Base-by-base conservation (phyloP, 2,113 vertebrate species). In the Pica pica region DNA sequence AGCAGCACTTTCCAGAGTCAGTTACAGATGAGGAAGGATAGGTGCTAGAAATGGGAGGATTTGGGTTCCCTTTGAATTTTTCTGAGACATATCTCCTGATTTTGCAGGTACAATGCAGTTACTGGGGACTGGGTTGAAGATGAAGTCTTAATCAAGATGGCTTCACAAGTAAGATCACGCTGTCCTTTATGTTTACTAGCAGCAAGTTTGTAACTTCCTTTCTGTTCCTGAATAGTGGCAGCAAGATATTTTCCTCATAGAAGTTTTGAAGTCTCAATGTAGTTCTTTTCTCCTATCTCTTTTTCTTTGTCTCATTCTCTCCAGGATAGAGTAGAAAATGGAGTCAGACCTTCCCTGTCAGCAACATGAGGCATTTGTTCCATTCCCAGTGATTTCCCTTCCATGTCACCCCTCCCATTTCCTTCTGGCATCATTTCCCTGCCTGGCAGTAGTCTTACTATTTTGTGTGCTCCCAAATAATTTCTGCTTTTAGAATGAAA, bases 101-200 rank as follows among this genome's bases (percentile, higher is more conserved):
- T 82, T 81, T 96, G 26, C 83, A 99, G 99, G 96, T 99, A 99
- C 97, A 99, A 98, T 23, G 99, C 99, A 9, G 97, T 99, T 96
- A 99, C 98, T 23, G 98, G 98, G 16, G 97, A 98, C 56, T 99
- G 99, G 99, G 97, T 98, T 30, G 97, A 99, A 87, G 99, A 99
- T 80, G 98, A 99, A 85, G 98, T 99, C 46, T 97, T 99, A 71
- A 98, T 99, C 96, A 99, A 99, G 97, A 99, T 99, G 99, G 98
- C 98, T 2, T 93, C 98, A 44, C 98, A 99, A 98, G 99, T 99
- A 97, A 96, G 96, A 94, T 94, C 57, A 31, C 6, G 2, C 26
- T 75, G 17, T 90, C 26, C 33, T 56, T 89, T 46, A 17, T 60
- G 42, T 76, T 79, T 67, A 21, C 70, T n/a, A 39, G 49, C 44